Evolutionary conservation across 64 coral and sea anemone species (phyloP).

Genomic region (Orbicella faveolata): DNA sequence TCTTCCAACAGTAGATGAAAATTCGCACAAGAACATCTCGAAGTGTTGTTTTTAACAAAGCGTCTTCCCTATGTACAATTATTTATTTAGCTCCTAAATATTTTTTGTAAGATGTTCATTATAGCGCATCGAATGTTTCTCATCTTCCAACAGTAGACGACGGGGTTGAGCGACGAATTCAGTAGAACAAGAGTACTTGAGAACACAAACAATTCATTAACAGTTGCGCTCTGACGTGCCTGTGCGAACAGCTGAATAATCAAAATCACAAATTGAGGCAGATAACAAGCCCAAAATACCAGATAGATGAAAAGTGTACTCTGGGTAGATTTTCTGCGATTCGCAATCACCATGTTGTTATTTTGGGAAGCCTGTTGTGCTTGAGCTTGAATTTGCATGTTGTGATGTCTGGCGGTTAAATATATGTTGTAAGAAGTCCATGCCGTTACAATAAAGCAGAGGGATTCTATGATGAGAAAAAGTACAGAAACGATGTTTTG

Average conservation of each 20-base stretch:
- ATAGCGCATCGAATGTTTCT: neutral
- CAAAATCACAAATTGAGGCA: neutral
- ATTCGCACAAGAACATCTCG: too few relatives aligned
- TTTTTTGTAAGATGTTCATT: neutral
- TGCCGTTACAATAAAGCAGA: too few relatives aligned
- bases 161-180: too few relatives aligned
- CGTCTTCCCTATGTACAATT: too few relatives aligned
- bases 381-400: neutral
- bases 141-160: too few relatives aligned
- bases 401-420: too few relatives aligned
- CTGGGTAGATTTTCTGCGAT: neutral
- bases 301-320: neutral
- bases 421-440: too few relatives aligned
- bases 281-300: neutral
- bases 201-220: neutral
- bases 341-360: neutral
- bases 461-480: neutral
- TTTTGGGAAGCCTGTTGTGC: neutral
- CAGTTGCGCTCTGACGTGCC: neutral
- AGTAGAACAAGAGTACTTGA: neutral
- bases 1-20: slow-evolving; percentile 12
- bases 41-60: too few relatives aligned
- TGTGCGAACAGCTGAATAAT: neutral
- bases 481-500: too few relatives aligned
- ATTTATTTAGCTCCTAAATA: neutral